Base-by-base conservation (phyloP, 2,888 invertebrate species). In the Synanthedon andrenaeformis region DNA sequence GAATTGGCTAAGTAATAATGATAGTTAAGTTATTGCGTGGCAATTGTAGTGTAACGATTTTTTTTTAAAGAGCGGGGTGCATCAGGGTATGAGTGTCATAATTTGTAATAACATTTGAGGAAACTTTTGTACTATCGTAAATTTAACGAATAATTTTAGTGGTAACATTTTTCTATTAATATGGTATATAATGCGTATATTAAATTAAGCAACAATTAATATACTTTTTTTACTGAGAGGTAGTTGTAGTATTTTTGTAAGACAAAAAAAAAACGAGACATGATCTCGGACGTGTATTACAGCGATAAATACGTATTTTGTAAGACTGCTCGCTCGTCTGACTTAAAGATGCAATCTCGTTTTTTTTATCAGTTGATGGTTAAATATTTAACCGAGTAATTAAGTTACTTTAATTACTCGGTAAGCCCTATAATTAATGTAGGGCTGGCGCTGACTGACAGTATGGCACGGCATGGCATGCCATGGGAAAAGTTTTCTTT, bases 41-140 rank as follows among this genome's bases (percentile, higher is more conserved):
- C 80, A 83, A 83, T 82, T 81, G 82, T 74, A 73, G 61, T 52
- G 42, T 79, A 76, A 77, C 71, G 68, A 64, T 67, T 76, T 73
- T 23, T 17, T 71, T 75, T 75, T 78, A 81, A 79, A 71, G 82
- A 77, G 87, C 84, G 84, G 87, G 86, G 83, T 87, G 81, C 75
- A 86, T 82, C 88, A 88, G 88, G 88, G 88, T 88, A 87, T 81
- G 88, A 82, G 82, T 87, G 87, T 88, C 87, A 85, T 84, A 79
- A 80, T 76, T 81, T 77, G 76, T 84, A 81, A 76, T 74, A 76
- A 78, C 74, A 65, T 66, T 67, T 70, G 65, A 63, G 66, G 59
- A 59, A 71, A 74, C 70, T 83, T 87, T 86, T 87, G 85, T 87
- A 87, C 82, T 86, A 85, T 86, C 84, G 69, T 86, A 86, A 79